phyloP scores from a whole-genome alignment of 2,113 vertebrate genomes.

The Lycaon pictus region DNA sequence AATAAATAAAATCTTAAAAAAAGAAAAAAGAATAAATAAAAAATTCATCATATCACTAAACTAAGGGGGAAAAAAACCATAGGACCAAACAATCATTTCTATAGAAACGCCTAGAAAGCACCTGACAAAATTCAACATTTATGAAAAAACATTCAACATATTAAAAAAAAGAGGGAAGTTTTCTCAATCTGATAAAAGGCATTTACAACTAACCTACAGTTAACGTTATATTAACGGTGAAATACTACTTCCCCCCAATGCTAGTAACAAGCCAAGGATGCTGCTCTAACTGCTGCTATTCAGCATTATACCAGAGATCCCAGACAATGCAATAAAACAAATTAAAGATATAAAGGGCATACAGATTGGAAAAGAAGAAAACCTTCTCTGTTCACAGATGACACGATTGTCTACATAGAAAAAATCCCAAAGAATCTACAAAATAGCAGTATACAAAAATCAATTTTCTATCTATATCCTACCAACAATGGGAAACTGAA shows the following conservation, averaged over 20 bases:
- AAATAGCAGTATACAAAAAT: background rate
- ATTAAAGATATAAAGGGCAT: background rate
- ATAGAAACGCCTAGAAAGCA: background rate
- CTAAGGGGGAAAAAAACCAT: background rate
- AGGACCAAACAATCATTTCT: background rate
- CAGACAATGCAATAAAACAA: background rate
- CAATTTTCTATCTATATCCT: background rate
- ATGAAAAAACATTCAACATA: background rate
- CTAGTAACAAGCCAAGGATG: background rate
- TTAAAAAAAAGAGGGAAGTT: background rate
- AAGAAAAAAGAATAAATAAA: background rate
- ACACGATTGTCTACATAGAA: background rate
- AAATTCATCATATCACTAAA: constrained; percentile 1
- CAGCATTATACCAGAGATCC: background rate
- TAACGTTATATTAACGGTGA: background rate
- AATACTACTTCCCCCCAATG: background rate
- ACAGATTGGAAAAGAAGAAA: background rate
- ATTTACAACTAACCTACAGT: background rate
- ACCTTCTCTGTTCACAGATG: background rate
- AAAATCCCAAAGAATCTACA: background rate
- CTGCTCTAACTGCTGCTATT: background rate
- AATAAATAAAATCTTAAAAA: too few species aligned
- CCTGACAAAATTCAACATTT: background rate
- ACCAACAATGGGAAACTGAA: background rate
- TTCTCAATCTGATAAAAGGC: background rate